These are phyloP conservation scores for Druceiella hillmani DNA, from an alignment of 2,888 invertebrate genomes.

Conservation along the genomic window DNA sequence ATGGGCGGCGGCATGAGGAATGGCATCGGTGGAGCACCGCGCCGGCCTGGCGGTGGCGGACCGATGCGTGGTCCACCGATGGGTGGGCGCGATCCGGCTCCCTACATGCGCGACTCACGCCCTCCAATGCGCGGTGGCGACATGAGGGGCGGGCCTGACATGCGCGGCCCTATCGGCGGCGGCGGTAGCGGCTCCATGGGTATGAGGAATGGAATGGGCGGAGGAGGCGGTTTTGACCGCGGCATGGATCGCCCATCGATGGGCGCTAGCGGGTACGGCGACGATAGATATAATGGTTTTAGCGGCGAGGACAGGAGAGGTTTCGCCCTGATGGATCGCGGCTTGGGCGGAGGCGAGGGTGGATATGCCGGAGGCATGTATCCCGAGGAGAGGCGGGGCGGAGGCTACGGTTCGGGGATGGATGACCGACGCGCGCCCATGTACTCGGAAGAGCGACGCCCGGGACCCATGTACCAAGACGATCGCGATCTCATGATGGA, in stretches of 20 bases:
- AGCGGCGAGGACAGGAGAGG: conserved; percentile 45
- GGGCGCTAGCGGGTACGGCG: conserved; percentile 32
- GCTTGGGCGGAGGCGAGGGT: conserved; percentile 24
- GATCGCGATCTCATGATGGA: conserved; percentile 38
- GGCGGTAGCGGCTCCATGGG: conserved; percentile 49
- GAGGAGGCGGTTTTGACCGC: conserved; percentile 34
- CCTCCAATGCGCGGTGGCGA: conserved; percentile 26
- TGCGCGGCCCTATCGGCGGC: conserved; percentile 43
- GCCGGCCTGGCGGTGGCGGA: conserved; percentile 33
- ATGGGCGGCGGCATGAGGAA: conserved; percentile 43
- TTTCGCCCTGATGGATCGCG: conserved; percentile 40
- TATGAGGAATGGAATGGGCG: conserved; percentile 32
- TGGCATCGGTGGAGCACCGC: conserved; percentile 40
- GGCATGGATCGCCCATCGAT: conserved; percentile 30
- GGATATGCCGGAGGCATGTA: conserved; percentile 3
- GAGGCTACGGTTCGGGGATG: conserved; percentile 31
- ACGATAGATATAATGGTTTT: conserved; percentile 42
- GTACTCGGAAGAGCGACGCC: conserved; percentile 34
- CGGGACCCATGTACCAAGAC: conserved; percentile 35
- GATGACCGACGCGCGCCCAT: conserved; percentile 34
- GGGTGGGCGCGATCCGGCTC: conserved; percentile 31
- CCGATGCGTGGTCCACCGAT: conserved; percentile 36
- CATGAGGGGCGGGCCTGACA: conserved; percentile 27
- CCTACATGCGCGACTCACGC: conserved; percentile 42
- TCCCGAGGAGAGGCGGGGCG: conserved; percentile 22